A percentile compares a stretch with the other conserved stretches of the same genome.
Conservation (phyloP, 2,888 invertebrate genomes). For the Arctia plantaginis region DNA sequence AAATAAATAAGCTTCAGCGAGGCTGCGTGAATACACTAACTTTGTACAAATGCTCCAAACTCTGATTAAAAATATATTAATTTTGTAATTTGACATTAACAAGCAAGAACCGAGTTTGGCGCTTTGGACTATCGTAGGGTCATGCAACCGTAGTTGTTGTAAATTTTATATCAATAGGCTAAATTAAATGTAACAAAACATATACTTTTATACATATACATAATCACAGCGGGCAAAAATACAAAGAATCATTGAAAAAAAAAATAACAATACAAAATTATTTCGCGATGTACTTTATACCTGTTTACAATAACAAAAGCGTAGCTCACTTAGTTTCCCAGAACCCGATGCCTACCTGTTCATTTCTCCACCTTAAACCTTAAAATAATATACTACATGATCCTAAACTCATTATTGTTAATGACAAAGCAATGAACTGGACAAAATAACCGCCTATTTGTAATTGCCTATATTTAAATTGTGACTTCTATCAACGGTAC, state of each 20-base stretch:
- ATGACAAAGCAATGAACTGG: constrained; percentile 64
- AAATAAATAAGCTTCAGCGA: neutral
- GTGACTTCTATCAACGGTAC: constrained; percentile 62
- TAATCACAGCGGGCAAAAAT: constrained; percentile 7
- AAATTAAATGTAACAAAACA: constrained; percentile 9
- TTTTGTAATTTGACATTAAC: neutral
- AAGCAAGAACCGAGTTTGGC: neutral
- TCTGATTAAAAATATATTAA: neutral
- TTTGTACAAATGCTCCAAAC: neutral
- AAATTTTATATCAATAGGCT: constrained; percentile 1
- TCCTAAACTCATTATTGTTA: constrained; percentile 50
- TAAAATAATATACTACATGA: constrained; percentile 48
- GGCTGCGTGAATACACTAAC: neutral
- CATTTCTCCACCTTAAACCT: constrained; percentile 51
- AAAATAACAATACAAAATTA: constrained; percentile 35
- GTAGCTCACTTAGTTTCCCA: constrained; percentile 35
- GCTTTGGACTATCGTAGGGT: neutral
- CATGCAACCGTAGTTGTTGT: neutral
- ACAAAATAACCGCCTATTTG: constrained; percentile 62
- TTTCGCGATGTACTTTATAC: constrained; percentile 47
- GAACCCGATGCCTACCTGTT: constrained; percentile 52
- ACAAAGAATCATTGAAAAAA: constrained; percentile 15
- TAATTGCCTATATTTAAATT: constrained; percentile 63
- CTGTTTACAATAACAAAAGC: constrained; percentile 5
- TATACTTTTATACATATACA: constrained; percentile 13